Conservation (phyloP, 2,888 invertebrate species). For the Polymixis flavicincta region DNA sequence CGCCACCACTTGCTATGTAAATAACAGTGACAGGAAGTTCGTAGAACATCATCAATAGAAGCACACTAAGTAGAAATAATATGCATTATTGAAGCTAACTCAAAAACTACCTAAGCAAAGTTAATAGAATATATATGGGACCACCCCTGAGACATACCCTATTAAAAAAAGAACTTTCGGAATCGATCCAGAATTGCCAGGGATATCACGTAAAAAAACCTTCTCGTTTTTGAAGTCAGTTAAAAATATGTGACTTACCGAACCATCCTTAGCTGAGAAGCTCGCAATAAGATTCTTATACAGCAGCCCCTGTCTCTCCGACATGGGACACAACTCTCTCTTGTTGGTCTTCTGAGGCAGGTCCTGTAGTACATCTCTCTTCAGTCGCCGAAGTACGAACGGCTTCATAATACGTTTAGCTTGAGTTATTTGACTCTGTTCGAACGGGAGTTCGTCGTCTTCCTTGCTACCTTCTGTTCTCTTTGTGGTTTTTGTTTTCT, state of each 20-base stretch:
- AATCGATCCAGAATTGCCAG: too few relatives aligned
- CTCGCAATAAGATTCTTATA: conserved; percentile 94
- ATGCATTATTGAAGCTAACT: too few relatives aligned
- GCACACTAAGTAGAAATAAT: too few relatives aligned
- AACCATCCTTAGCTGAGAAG: conserved; percentile 92
- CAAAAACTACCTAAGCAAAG: too few relatives aligned
- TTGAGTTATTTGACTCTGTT: conserved; percentile 96
- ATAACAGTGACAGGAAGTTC: too few relatives aligned
- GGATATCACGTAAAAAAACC: too few relatives aligned
- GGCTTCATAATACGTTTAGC: conserved; percentile 99
- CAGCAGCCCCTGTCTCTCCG: conserved; percentile 92
- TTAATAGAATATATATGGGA: too few relatives aligned
- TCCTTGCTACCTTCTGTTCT: conserved; percentile 84
- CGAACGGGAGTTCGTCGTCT: conserved; percentile 94
- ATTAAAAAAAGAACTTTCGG: too few relatives aligned
- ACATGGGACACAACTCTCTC: conserved; percentile 92
- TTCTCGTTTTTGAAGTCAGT: too few relatives aligned
- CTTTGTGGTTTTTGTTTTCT: conserved; percentile 90
- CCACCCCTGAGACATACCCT: too few relatives aligned
- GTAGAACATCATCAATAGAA: too few relatives aligned
- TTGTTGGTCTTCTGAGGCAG: conserved; percentile 95
- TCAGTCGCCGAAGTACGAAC: conserved; percentile 96
- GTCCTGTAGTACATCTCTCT: conserved; percentile 96
- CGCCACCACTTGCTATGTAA: too few relatives aligned
- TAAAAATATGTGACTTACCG: conserved; percentile 67